These are phyloP conservation scores for Merops nubicus DNA, from an alignment of 2,113 vertebrate species.

Conservation along the genomic window DNA sequence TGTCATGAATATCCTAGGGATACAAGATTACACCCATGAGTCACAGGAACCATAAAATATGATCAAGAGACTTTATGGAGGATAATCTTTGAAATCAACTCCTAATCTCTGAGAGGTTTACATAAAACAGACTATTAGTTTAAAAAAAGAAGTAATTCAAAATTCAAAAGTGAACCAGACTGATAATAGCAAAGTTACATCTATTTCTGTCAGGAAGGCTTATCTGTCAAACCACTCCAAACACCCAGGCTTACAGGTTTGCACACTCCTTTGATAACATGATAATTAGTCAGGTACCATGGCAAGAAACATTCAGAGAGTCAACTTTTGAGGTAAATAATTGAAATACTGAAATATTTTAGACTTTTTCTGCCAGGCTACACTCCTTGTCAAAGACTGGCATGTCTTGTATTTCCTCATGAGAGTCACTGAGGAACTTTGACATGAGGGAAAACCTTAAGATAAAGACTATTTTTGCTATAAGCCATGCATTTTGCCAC, in stretches of 20 bases:
- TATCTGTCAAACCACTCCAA: background rate
- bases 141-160: background rate
- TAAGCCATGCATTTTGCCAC: background rate
- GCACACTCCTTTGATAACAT: background rate
- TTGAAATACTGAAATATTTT: constrained; percentile 15
- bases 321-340: constrained; percentile 26
- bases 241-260: background rate
- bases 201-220: background rate
- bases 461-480: constrained; percentile 21
- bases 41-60: constrained; percentile 32
- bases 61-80: constrained; percentile 52
- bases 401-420: background rate
- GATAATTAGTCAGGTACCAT: background rate
- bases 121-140: constrained; percentile 4
- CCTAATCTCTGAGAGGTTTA: constrained; percentile 5
- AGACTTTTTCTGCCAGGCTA: background rate
- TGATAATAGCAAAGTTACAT: background rate
- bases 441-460: background rate
- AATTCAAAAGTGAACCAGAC: background rate
- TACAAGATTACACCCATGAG: constrained; percentile 40
- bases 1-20: constrained; percentile 39
- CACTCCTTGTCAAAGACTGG: background rate
- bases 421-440: background rate
- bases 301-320: constrained; percentile 5
- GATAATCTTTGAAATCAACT: constrained; percentile 60